These are phyloP conservation scores for Mesaphorura yosii DNA, from an alignment of 1,140 invertebrate species.

Conservation along the genomic window DNA sequence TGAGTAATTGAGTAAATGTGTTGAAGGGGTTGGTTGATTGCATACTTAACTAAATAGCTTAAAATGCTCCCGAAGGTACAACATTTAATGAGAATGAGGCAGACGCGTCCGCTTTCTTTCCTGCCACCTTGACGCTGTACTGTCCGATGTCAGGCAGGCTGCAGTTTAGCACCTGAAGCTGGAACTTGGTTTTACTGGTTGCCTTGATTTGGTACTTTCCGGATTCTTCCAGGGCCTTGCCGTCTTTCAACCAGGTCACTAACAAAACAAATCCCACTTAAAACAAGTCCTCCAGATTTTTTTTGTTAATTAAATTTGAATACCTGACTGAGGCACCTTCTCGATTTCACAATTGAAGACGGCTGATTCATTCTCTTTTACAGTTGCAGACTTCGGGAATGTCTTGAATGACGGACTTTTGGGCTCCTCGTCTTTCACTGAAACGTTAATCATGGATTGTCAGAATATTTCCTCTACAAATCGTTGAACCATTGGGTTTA, in stretches of 20 bases:
- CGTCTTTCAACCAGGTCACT: slow-evolving; percentile 80
- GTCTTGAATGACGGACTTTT: slow-evolving; percentile 70
- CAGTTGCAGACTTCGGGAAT: slow-evolving; percentile 79
- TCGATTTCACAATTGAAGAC: slow-evolving; percentile 70
- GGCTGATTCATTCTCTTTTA: slow-evolving; percentile 65
- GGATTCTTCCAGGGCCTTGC: slow-evolving; percentile 63
- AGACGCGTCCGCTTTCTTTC: slow-evolving; percentile 66
- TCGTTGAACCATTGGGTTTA: too few relatives aligned
- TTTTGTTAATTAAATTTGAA: slow-evolving; percentile 3
- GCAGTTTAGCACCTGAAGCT: slow-evolving; percentile 58
- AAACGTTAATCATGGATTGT: slow-evolving; percentile 16
- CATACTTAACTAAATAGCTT: too few relatives aligned
- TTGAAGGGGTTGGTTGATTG: too few relatives aligned
- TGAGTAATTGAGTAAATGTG: too few relatives aligned
- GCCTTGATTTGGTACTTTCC: slow-evolving; percentile 66
- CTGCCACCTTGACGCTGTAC: slow-evolving; percentile 74
- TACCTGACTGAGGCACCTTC: slow-evolving; percentile 53
- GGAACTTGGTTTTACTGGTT: slow-evolving; percentile 51
- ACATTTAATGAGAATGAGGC: slow-evolving; percentile 81
- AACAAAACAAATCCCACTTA: slow-evolving; percentile 27
- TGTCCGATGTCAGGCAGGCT: slow-evolving; percentile 72
- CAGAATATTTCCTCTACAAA: too few relatives aligned
- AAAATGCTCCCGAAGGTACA: neutral
- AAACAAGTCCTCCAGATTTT: slow-evolving; percentile 4
- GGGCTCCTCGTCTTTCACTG: slow-evolving; percentile 73